These are phyloP conservation scores for Drosophila auraria DNA, from an alignment of 1,140 invertebrate genomes.

Conservation along the genomic window DNA sequence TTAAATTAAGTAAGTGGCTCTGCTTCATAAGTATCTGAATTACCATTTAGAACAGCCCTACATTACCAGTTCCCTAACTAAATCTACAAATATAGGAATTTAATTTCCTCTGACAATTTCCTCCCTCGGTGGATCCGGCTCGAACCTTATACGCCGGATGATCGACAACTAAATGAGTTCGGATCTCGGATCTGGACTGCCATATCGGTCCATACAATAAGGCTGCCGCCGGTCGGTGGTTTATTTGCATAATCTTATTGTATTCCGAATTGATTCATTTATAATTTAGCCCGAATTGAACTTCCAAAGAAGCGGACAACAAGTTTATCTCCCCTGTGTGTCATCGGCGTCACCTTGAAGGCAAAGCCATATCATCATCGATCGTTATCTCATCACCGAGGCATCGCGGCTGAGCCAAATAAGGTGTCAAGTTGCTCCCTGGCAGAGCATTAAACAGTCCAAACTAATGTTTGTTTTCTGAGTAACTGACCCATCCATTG, in stretches of 20 bases:
- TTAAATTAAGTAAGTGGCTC: neutral
- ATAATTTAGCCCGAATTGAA: slow-evolving; percentile 51
- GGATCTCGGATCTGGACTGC: slow-evolving; percentile 29
- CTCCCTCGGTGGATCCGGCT: slow-evolving; percentile 21
- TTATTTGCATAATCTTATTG: slow-evolving; percentile 70
- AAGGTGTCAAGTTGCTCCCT: slow-evolving; percentile 37
- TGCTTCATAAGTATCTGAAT: neutral
- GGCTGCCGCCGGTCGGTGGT: slow-evolving; percentile 5
- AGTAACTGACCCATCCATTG: neutral
- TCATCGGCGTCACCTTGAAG: slow-evolving; percentile 43
- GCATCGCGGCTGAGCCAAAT: slow-evolving; percentile 40
- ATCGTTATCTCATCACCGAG: slow-evolving; percentile 47
- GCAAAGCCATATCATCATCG: slow-evolving; percentile 33
- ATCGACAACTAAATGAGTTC: slow-evolving; percentile 35
- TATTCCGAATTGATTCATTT: slow-evolving; percentile 59
- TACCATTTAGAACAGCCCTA: slow-evolving; percentile 1
- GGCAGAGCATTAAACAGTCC: slow-evolving; percentile 21
- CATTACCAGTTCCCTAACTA: neutral
- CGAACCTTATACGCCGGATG: slow-evolving; percentile 8
- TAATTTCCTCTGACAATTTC: slow-evolving; percentile 38
- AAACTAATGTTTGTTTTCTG: slow-evolving; percentile 37
- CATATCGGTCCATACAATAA: slow-evolving; percentile 26
- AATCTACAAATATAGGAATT: slow-evolving; percentile 20
- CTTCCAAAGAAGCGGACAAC: slow-evolving; percentile 56
- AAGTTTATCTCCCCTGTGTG: slow-evolving; percentile 57